phyloP scores from a whole-genome alignment of 2,797 vertebrate species.

The Chrysolophus pictus region DNA sequence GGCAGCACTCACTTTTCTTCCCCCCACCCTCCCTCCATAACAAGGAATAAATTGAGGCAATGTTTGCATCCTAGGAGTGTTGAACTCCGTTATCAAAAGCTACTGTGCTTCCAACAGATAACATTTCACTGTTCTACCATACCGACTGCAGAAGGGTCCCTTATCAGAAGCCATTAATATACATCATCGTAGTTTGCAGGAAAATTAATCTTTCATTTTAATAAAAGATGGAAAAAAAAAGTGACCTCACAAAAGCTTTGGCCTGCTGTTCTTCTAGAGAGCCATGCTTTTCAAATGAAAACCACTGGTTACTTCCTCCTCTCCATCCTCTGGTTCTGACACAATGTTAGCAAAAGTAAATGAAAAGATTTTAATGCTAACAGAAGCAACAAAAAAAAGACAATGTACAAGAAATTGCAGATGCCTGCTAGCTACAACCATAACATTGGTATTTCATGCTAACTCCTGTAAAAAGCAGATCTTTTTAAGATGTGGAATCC shows the following conservation, averaged over 20 bases:
- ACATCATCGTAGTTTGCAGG: background rate
- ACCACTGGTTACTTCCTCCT: background rate
- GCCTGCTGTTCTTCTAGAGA: background rate
- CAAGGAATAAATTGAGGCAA: background rate
- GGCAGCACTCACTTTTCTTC: background rate
- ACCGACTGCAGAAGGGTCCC: background rate
- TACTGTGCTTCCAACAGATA: background rate
- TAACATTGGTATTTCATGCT: background rate
- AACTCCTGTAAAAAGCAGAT: background rate
- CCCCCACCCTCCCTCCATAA: background rate
- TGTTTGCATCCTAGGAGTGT: background rate
- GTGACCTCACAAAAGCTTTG: background rate
- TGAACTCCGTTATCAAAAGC: background rate
- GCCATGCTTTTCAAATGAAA: conserved; percentile 7
- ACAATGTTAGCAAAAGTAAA: conserved; percentile 16
- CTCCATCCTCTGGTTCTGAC: background rate
- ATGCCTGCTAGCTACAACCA: background rate
- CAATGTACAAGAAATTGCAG: background rate
- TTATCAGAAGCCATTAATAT: background rate
- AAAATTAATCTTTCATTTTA: background rate
- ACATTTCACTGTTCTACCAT: background rate
- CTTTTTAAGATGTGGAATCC: background rate
- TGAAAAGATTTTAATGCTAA: background rate
- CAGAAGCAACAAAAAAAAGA: background rate
- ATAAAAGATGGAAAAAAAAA: background rate